Percentiles rank a stretch among this genome's conserved stretches.
These are phyloP conservation scores for Theretra japonica DNA, from an alignment of 2,888 invertebrate species.

Conservation along the genomic window DNA sequence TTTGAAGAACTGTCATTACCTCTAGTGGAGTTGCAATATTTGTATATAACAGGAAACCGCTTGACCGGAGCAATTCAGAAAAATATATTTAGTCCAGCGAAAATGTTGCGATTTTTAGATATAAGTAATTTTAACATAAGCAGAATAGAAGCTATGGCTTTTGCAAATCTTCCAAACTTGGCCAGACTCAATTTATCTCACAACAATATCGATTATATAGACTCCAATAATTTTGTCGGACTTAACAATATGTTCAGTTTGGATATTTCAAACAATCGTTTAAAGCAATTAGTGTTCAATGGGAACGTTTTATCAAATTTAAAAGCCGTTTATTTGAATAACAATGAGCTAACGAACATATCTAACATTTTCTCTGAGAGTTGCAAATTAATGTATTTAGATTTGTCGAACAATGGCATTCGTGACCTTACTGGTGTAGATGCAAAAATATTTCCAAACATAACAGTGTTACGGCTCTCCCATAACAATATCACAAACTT, in stretches of 20 bases:
- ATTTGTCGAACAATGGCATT: constrained; percentile 63
- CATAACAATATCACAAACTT: constrained; percentile 64
- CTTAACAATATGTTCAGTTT: constrained; percentile 67
- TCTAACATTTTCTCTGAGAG: constrained; percentile 50
- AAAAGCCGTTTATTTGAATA: constrained; percentile 64
- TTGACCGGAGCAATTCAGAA: constrained; percentile 55
- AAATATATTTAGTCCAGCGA: constrained; percentile 66
- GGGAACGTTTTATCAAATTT: constrained; percentile 53
- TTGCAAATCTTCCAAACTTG: constrained; percentile 64
- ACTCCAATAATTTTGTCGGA: constrained; percentile 60
- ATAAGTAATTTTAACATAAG: constrained; percentile 62
- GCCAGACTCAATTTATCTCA: constrained; percentile 67
- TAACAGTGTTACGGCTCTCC: constrained; percentile 59
- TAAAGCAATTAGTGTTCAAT: constrained; percentile 53
- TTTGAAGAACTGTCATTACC: constrained; percentile 65
- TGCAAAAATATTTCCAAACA: constrained; percentile 50
- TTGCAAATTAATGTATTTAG: constrained; percentile 56
- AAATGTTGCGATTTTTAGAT: constrained; percentile 64
- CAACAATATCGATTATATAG: constrained; percentile 61
- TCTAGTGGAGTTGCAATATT: constrained; percentile 63
- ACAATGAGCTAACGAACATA: constrained; percentile 59
- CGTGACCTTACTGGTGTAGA: constrained; percentile 46
- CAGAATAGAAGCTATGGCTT: constrained; percentile 59
- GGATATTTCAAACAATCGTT: constrained; percentile 66
- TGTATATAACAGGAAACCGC: constrained; percentile 60